Percentiles rank a stretch among this genome's conserved stretches.
Conservation (phyloP, 2,113 vertebrate genomes). For the Pholis gunnellus region DNA sequence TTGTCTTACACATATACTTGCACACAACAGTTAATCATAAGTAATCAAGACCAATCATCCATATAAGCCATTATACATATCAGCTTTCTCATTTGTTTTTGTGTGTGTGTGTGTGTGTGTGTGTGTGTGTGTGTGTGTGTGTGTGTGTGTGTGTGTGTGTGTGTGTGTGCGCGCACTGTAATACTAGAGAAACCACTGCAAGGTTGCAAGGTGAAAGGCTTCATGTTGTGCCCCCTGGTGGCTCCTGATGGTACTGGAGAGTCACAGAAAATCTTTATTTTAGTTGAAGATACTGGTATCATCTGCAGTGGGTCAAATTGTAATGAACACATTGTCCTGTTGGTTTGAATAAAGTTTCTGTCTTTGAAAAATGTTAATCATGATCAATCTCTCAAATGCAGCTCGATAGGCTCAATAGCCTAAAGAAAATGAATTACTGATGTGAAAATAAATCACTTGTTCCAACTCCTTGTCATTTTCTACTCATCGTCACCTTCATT, state of each 20-base stretch:
- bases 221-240: conserved; percentile 70
- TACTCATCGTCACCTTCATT: neutral
- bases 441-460: conserved; percentile 20
- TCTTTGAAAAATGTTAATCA: neutral
- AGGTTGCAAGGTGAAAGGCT: neutral
- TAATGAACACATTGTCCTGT: neutral
- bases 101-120: conserved; percentile 20
- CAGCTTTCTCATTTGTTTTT: conserved; percentile 57
- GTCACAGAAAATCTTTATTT: conserved; percentile 17
- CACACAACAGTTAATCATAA: conserved; percentile 19
- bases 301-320: neutral
- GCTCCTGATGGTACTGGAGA: conserved; percentile 4
- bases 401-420: neutral
- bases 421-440: neutral
- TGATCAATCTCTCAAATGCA: neutral
- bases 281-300: neutral
- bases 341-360: neutral
- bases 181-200: neutral
- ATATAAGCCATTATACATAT: conserved; percentile 56
- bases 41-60: conserved; percentile 64
- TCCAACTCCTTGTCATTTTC: neutral
- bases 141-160: conserved; percentile 34
- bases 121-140: conserved; percentile 22
- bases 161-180: conserved; percentile 6
- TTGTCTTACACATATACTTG: conserved; percentile 14